phyloP scores from a whole-genome alignment of 1,140 invertebrate genomes.

The Sarcophaga peregrina region DNA sequence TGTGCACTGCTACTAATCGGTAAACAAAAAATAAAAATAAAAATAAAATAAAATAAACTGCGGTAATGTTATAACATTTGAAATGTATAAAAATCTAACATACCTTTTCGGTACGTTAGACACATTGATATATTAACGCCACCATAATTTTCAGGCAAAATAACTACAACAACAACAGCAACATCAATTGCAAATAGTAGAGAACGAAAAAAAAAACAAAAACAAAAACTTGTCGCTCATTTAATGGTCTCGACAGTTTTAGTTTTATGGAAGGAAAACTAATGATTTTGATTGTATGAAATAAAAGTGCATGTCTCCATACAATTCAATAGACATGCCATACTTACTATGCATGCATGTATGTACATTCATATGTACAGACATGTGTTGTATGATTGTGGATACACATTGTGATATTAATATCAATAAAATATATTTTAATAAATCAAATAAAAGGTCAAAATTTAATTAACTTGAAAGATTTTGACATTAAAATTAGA shows the following conservation, averaged over 20 bases:
- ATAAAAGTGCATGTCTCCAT: not conserved
- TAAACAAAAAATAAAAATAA: not conserved
- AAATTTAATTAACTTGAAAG: slow-evolving; percentile 21
- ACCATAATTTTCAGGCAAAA: slow-evolving; percentile 10
- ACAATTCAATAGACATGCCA: no score
- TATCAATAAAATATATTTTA: slow-evolving; percentile 14
- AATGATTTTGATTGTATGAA: slow-evolving; percentile 16
- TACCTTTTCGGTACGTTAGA: slow-evolving; percentile 26
- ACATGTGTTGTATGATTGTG: no score
- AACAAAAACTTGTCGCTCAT: slow-evolving; percentile 15
- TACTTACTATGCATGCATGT: no score
- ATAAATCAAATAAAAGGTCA: slow-evolving; percentile 18
- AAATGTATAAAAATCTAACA: slow-evolving; percentile 19
- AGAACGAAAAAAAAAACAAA: not conserved
- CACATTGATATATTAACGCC: slow-evolving; percentile 27
- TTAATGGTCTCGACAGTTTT: slow-evolving; percentile 21
- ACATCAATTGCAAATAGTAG: not conserved
- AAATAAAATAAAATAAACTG: not conserved
- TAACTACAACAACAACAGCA: not conserved
- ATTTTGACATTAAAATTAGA: slow-evolving; percentile 11
- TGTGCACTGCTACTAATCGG: not conserved
- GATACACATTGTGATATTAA: not conserved
- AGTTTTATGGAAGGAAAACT: slow-evolving; percentile 19
- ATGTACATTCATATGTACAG: not conserved
- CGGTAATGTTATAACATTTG: slow-evolving; percentile 19